These are phyloP conservation scores for Laticauda colubrina DNA, from an alignment of 2,113 vertebrate species.

Conservation along the genomic window DNA sequence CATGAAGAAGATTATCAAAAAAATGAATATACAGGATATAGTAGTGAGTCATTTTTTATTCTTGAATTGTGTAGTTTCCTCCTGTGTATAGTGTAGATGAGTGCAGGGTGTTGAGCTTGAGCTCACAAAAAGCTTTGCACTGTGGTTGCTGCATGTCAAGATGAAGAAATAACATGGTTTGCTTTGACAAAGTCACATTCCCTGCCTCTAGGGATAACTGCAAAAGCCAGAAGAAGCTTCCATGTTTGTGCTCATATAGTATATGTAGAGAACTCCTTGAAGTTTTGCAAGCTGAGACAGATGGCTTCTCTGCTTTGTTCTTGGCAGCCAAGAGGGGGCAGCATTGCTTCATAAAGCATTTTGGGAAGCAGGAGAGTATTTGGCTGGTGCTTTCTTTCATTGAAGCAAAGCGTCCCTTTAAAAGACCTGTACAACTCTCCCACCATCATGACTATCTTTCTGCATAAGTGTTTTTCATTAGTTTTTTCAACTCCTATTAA, in stretches of 20 bases:
- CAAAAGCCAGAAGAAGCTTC: background rate
- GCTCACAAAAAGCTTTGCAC: background rate
- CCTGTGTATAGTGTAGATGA: accelerated
- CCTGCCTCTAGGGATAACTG: background rate
- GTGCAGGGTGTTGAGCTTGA: background rate
- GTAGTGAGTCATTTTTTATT: conserved; percentile 74
- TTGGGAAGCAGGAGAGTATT: background rate
- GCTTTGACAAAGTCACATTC: background rate
- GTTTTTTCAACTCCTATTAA: background rate
- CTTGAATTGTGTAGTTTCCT: background rate
- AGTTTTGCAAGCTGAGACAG: background rate
- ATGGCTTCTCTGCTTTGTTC: background rate
- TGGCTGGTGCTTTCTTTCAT: background rate
- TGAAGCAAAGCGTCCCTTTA: background rate
- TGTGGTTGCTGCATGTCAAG: background rate
- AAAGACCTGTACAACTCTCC: background rate
- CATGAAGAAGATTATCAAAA: conserved; percentile 64
- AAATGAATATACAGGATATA: conserved; percentile 73
- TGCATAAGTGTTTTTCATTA: accelerated
- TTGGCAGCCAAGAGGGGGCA: background rate
- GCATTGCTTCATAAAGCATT: background rate
- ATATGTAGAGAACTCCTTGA: background rate
- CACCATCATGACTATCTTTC: background rate
- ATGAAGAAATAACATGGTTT: background rate
- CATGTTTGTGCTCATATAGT: background rate